Evolutionary conservation across 2,797 vertebrate species (phyloP).

Genomic region (Acropternis orthonyx): DNA sequence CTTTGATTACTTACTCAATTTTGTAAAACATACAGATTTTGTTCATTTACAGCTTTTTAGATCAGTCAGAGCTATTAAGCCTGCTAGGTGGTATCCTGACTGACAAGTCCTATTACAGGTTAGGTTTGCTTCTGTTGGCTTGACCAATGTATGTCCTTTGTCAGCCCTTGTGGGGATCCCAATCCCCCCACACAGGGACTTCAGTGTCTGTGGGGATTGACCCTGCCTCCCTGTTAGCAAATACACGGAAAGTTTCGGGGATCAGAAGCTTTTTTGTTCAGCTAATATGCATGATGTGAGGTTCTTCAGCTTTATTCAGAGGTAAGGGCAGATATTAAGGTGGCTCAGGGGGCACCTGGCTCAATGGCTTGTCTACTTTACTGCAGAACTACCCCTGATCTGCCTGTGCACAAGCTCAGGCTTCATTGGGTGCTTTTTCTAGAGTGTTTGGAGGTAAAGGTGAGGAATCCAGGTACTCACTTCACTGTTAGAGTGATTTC

Average conservation of each 20-base stretch:
- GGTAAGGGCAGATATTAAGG: background rate
- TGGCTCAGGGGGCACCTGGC: background rate
- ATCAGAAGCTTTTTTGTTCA: background rate
- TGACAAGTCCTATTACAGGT: background rate
- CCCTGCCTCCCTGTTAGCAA: background rate
- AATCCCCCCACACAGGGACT: background rate
- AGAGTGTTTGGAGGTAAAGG: background rate
- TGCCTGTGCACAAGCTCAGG: background rate
- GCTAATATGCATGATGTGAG: background rate
- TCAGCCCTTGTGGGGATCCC: background rate
- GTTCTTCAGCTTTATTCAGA: background rate
- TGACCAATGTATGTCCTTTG: background rate
- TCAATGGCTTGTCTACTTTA: background rate
- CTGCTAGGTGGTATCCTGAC: constrained; percentile 10
- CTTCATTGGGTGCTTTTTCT: background rate
- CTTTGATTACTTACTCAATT: constrained; percentile 31
- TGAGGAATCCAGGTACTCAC: background rate
- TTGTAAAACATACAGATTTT: constrained; percentile 51
- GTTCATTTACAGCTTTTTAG: constrained; percentile 63
- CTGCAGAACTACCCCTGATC: background rate
- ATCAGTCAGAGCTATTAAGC: constrained; percentile 42
- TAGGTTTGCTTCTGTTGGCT: background rate
- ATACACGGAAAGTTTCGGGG: background rate
- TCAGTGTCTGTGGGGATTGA: background rate
- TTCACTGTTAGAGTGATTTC: background rate